These are phyloP conservation scores for Salvelinus alpinus DNA, from an alignment of 2,113 vertebrate genomes.

Conservation along the genomic window DNA sequence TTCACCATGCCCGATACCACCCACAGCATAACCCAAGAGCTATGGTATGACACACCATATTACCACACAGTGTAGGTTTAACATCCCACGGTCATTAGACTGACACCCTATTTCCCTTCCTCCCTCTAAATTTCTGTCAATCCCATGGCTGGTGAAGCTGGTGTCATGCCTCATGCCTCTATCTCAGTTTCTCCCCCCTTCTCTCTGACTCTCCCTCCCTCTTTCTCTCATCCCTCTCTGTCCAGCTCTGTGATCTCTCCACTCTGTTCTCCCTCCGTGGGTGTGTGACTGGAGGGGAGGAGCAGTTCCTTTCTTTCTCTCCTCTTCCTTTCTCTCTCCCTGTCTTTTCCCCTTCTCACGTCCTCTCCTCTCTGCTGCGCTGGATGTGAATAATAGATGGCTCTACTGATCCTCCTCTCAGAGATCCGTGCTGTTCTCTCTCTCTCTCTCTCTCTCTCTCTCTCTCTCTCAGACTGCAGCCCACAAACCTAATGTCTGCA, in stretches of 20 bases:
- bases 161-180: background rate
- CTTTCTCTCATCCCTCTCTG: background rate
- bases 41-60: too few species aligned
- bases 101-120: too few species aligned
- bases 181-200: background rate
- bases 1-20: too few species aligned
- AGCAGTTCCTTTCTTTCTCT: conserved; percentile 11
- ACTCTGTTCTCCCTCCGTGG: background rate
- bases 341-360: background rate
- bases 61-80: too few species aligned
- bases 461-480: background rate
- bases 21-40: too few species aligned
- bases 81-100: too few species aligned
- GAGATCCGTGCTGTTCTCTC: background rate
- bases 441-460: background rate
- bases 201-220: background rate
- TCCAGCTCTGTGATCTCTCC: background rate
- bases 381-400: conserved; percentile 43
- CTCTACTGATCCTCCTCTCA: background rate
- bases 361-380: conserved; percentile 15
- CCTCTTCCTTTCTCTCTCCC: background rate
- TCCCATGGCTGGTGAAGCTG: background rate
- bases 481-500: background rate
- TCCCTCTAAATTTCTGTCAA: background rate
- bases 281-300: background rate